Base-by-base conservation (phyloP, 2,797 vertebrate species). In the Sus cebifrons region DNA sequence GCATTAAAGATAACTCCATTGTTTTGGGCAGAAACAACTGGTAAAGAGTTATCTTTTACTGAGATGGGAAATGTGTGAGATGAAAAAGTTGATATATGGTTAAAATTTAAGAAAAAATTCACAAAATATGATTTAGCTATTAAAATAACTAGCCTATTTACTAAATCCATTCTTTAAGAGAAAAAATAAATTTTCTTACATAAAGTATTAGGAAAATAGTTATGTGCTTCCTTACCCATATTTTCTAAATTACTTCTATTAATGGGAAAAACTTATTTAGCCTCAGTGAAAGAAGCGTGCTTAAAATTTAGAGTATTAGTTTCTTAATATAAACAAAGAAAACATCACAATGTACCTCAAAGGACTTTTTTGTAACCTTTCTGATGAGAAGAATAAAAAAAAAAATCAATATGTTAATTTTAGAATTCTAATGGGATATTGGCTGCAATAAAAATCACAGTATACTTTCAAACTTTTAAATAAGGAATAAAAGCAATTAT, bases 261-360 rank as follows among this genome's bases (percentile, higher is more conserved):
- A 54, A 71, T 83, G 32, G 16, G 87, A 23, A 86, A 96, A 91
- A 85, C 0, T 60, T 65, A 6, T 88, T 71, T 73, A 84, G 44
- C 3, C 8, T 87, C 20, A 32, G 25, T 56, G 29, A 96, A 94
- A 92, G 6, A 81, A 91, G 91, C 14, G 52, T 2, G 58, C 27
- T 77, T 32, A 52, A 27, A 67, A 65, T n/a, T 36, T 91, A 65
- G 52, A 93, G 58, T 54, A 90, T 67, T 44, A 14, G 14, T 44
- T 96, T 32, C 36, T 97, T 67, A 83, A 82, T 64, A 92, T 64
- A 75, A 87, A 91, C 0, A 75, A 70, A 75, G 52, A 36, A 86
- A 93, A 94, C 12, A 18, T 49, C 21, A 71, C n/a, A 29, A 14
- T 70, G 36, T 20, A 82, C 64, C 23, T 86, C 62, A 54, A 78